Base-by-base conservation (phyloP, 2,888 invertebrate genomes). In the Fragum sueziense region DNA sequence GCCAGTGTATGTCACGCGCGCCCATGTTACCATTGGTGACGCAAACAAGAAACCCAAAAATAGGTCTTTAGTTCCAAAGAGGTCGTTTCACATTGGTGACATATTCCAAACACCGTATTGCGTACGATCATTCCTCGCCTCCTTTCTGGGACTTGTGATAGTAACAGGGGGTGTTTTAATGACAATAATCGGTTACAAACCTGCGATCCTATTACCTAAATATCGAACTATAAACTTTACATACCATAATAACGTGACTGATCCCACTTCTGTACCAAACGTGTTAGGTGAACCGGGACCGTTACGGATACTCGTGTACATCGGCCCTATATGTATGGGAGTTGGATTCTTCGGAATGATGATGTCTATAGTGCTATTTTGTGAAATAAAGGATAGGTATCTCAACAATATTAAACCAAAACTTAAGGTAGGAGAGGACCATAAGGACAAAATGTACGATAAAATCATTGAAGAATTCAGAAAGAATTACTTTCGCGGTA, bases 281-380 rank as follows among this genome's bases (percentile, higher is more conserved):
- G 65, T 77, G 7, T 57, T 81, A 14, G 79, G 80, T 0, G 76
- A 79, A 61, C 79, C 79, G 0, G 81, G 83, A 29, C 68, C 76
- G 27, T 33, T 85, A 70, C 65, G 79, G 17, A 54, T 84, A 17
- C 94, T 98, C 71, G 97, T 97, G 0, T 99, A 98, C 93, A 97
- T 97, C n/a, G 99, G 99, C 0, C 99, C 99, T 1, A 97, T 98
- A 85, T 96, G 99, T 71, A 99, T 99, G 98, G 99, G 99, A 37
- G 96, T 98, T 80, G 98, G 99, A 93, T 97, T 97, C 96, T 99
- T 99, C 93, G 97, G 98, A 87, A 97, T 99, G 54, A 98, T 99
- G 29, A 97, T 98, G 37, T 98, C 98, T 0, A 98, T 98, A 92
- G 99, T 99, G 71, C 97, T 99, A 96, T 99, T 98, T n/a, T 98